Evolutionary conservation across 1,140 invertebrate species (phyloP).

Genomic region (Brachystomella parvula): DNA sequence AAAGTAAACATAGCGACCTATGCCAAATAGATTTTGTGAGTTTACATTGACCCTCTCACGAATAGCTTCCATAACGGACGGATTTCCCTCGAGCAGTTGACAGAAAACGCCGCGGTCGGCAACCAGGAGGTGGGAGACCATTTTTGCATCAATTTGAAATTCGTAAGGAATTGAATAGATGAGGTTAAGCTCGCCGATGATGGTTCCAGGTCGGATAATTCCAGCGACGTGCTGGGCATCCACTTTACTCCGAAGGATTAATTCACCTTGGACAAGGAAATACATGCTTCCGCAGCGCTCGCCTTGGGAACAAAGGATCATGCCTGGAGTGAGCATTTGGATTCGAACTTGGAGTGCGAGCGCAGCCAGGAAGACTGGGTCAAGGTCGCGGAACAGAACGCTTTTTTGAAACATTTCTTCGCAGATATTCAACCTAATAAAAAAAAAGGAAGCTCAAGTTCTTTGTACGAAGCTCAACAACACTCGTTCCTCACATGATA

Average conservation of each 20-base stretch:
- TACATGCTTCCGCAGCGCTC: background rate
- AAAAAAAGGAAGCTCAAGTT: background rate
- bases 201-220: background rate
- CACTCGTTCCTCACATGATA: background rate
- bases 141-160: background rate
- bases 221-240: background rate
- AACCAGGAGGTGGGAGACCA: background rate
- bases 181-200: background rate
- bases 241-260: background rate
- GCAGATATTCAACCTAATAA: background rate
- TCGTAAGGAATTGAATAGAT: background rate
- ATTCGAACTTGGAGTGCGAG: background rate
- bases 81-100: background rate
- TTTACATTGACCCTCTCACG: background rate
- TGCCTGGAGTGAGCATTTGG: background rate
- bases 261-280: background rate
- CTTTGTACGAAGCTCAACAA: background rate
- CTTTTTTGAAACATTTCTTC: background rate
- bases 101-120: background rate
- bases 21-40: no score
- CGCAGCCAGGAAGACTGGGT: background rate
- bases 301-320: background rate
- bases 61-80: background rate
- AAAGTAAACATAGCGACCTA: no score
- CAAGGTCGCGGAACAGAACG: background rate